A percentile compares a stretch with the other conserved stretches of the same genome.
Evolutionary conservation across 2,113 vertebrate species (phyloP).

Genomic region (Syngnathus typhle): DNA sequence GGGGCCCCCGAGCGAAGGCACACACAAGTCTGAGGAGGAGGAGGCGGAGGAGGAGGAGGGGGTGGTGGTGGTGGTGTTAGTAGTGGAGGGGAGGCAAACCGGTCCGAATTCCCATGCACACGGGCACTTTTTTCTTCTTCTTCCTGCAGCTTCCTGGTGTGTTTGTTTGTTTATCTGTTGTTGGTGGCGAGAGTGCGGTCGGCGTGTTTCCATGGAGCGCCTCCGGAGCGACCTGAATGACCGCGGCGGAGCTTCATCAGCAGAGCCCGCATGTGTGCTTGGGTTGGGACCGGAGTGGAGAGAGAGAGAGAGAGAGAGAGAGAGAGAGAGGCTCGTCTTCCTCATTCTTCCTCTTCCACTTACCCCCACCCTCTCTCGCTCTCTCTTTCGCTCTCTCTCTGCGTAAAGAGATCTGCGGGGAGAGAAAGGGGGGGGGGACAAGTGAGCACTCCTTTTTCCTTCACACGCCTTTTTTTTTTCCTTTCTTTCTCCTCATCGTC

Average conservation of each 20-base stretch:
- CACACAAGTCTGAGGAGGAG: slow-evolving; percentile 28
- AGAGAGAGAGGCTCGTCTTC: slow-evolving; percentile 50
- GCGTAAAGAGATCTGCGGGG: neutral
- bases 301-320: too few relatives aligned
- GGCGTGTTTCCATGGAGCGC: slow-evolving; percentile 53
- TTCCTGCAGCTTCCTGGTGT: slow-evolving; percentile 15
- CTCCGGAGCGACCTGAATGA: slow-evolving; percentile 60
- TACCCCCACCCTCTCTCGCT: slow-evolving; percentile 11
- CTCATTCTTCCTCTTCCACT: slow-evolving; percentile 67
- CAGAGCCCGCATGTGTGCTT: slow-evolving; percentile 56
- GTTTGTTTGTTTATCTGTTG: slow-evolving; percentile 18
- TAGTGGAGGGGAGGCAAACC: slow-evolving; percentile 47
- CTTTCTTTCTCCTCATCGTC: neutral
- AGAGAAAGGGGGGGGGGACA: neutral
- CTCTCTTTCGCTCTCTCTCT: slow-evolving; percentile 14
- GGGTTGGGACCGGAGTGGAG: slow-evolving; percentile 52
- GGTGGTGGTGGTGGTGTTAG: slow-evolving; percentile 47
- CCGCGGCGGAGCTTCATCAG: slow-evolving; percentile 64
- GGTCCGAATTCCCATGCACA: slow-evolving; percentile 69
- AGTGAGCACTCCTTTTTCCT: neutral
- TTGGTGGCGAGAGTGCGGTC: slow-evolving; percentile 10
- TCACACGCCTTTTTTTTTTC: neutral
- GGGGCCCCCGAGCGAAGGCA: slow-evolving; percentile 13
- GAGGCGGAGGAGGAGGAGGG: slow-evolving; percentile 12
- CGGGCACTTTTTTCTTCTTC: slow-evolving; percentile 41